Evolutionary conservation across 2,797 vertebrate species (phyloP), one percentile per base, ranked within the genome.

Genomic region (Rallus crepitans): DNA sequence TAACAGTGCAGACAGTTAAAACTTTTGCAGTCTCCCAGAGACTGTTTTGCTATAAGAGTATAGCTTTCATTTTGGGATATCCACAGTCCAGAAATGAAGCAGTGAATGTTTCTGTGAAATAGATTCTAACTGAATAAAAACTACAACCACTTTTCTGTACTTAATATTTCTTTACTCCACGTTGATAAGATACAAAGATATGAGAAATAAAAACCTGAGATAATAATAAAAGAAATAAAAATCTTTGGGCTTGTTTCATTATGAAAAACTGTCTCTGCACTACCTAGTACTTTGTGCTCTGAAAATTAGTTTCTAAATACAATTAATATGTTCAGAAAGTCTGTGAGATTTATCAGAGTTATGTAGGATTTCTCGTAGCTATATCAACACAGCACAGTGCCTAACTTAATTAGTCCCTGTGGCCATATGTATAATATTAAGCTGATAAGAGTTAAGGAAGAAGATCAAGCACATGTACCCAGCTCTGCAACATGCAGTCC

Each of bases 391-490:
- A 78, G 30, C 21, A 33, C 11, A 25, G 18, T 70, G 30, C 12
- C 30, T 37, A 39, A 7, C 6, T 56, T 73, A 84, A 39, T 31
- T 82, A 64, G 11, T 81, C 57, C 61, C 57, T 60, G 19, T 31
- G 53, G 25, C 40, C 78, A 28, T 30, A 45, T 78, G 30, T 71
- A 2, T 16, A 78, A 68, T 18, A 61, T 15, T 17, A 82, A 78
- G 1, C 15, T 31, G 17, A 60, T 73, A 47, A 86, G 27, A 48
- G 13, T n/a, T 35, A 27, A 39, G 15, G 12, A 56, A 10, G 50
- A 40, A 0, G 2, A 42, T 18, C 2, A 15, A 57, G 28, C 10
- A n/a, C 18, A 16, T 0, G 7, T 24, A 25, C 3, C 13, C 42
- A 56, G 27, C 11, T 73, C 55, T 30, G 12, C 59, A 63, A 15